Evolutionary conservation across 2,113 vertebrate genomes (phyloP).

Genomic region (Anguilla rostrata): DNA sequence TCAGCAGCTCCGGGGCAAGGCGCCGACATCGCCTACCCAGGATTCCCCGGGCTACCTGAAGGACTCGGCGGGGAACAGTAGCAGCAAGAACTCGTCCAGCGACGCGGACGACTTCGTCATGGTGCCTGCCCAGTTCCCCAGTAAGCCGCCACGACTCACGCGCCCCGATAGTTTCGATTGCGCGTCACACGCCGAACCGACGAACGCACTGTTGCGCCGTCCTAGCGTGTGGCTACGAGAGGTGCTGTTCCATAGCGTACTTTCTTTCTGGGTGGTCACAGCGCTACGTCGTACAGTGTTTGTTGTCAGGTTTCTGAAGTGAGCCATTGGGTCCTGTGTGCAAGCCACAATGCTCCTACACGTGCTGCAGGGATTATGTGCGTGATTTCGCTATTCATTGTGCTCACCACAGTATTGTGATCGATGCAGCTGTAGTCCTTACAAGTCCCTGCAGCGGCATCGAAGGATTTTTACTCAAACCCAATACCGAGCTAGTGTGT

Average conservation of each 20-base stretch:
- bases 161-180: neutral
- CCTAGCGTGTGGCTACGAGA: neutral
- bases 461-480: too few species aligned
- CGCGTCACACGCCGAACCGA: neutral
- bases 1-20: constrained; percentile 77
- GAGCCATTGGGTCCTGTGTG: too few species aligned
- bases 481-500: too few species aligned
- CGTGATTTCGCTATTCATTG: too few species aligned
- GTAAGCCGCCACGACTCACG: constrained; percentile 61
- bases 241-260: neutral
- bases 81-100: constrained; percentile 88
- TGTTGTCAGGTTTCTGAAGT: neutral
- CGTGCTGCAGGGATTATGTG: too few species aligned
- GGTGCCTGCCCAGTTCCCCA: constrained; percentile 83
- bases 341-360: too few species aligned
- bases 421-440: neutral
- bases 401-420: neutral
- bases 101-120: constrained; percentile 90
- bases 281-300: neutral
- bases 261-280: neutral
- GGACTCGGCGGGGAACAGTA: constrained; percentile 76
- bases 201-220: neutral
- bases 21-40: constrained; percentile 73
- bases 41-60: constrained; percentile 76
- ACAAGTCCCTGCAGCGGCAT: too few species aligned